Conservation (phyloP, 2,888 invertebrate species). For the Autographa gamma region DNA sequence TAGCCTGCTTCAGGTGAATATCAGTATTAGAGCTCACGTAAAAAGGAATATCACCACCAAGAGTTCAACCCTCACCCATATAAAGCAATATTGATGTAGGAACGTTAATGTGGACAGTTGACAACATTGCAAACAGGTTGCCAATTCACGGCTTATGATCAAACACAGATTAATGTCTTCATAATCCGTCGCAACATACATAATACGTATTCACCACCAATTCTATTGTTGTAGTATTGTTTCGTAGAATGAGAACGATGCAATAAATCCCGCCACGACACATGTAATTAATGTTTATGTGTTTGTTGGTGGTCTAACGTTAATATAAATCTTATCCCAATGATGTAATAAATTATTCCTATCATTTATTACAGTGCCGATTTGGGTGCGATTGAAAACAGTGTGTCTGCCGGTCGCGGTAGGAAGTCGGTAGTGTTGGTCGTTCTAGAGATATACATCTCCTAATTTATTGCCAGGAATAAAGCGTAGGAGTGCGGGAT, state of each 20-base stretch:
- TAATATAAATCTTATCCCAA: conserved; percentile 54
- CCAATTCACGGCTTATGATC: not conserved
- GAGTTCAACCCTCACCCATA: not conserved
- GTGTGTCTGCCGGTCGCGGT: conserved; percentile 41
- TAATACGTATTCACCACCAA: conserved; percentile 26
- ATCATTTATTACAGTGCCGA: conserved; percentile 54
- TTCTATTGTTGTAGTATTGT: conserved; percentile 45
- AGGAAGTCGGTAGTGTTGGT: conserved; percentile 49
- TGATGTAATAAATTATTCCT: conserved; percentile 54
- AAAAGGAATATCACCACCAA: not conserved
- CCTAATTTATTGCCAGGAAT: conserved; percentile 33
- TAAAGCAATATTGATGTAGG: not conserved
- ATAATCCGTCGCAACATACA: conserved; percentile 28
- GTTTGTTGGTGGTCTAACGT: conserved; percentile 57
- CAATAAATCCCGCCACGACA: conserved; percentile 53
- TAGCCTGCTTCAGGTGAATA: too few relatives aligned
- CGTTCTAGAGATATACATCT: conserved; percentile 30
- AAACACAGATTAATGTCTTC: conserved; percentile 20
- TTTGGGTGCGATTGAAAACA: conserved; percentile 49
- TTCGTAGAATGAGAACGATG: conserved; percentile 48
- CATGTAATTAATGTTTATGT: conserved; percentile 56
- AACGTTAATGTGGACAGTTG: not conserved
- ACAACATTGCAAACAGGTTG: conserved; percentile 11
- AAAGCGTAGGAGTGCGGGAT: conserved; percentile 4
- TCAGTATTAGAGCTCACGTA: not conserved